Evolutionary conservation across 1,140 invertebrate genomes (phyloP), one percentile per base, ranked within the genome.

Genomic region (Pachypsylla venusta): DNA sequence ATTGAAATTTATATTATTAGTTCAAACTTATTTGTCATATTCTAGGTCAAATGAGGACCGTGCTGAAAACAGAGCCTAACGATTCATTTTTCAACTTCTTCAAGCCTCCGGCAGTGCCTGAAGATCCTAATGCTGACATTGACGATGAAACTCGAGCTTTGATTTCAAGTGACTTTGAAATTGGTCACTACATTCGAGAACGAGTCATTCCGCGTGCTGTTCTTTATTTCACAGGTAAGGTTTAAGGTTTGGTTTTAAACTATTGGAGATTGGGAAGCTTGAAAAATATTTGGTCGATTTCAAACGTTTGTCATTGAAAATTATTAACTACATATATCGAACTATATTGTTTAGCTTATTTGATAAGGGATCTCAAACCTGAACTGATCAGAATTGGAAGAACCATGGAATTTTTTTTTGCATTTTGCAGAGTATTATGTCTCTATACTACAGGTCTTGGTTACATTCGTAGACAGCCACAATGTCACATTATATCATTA

Each of bases 41-140:
- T 48, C 16, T 87, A 62, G 93, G 92, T 59, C 85, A 88, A 5
- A 85, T 91, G 61, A 82, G 94, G 67, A 95, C 89, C 25, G 83
- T 98, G 54, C 93, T 88, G 12, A 98, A 98, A 79, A 89, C 87
- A 60, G 88, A 97, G 57, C 86, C 85, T 65, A 87, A 86, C 57
- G 87, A 90, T 71, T 98, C 94, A 0, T 99, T 99, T 77, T 99
- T 99, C 76, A 98, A 98, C 73, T 99, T 99, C 79, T 99, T 99
- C 75, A 82, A 78, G 63, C 93, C 94, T 35, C 93, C 93, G 58
- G 71, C 74, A 78, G 77, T 82, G 60, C 77, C 79, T 55, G 77
- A 81, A 58, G 79, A 79, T 68, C 61, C 70, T 20, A 77, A 79
- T 55, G 75, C 76, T 65, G 82, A 89, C 59, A 74, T 90, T 40